These are phyloP conservation scores for Lampropteryx suffumata DNA, from an alignment of 2,888 invertebrate genomes.

Conservation along the genomic window DNA sequence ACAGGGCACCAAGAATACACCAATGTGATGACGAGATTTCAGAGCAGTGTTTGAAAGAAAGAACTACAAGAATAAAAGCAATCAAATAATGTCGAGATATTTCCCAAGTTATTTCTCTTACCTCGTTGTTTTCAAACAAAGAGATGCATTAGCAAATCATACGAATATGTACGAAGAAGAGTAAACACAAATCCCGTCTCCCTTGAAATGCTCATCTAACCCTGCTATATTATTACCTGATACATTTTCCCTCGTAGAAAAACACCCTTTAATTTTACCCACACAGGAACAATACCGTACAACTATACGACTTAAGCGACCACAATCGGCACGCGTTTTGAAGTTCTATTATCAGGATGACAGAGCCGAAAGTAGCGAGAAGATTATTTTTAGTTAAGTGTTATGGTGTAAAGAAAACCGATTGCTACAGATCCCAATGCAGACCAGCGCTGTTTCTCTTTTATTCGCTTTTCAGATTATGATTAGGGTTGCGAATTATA, in stretches of 20 bases:
- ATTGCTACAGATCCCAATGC: slow-evolving; percentile 55
- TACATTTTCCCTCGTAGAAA: slow-evolving; percentile 64
- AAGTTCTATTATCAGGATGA: not conserved
- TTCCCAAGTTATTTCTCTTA: slow-evolving; percentile 21
- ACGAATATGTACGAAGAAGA: slow-evolving; percentile 44
- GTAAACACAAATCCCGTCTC: slow-evolving; percentile 55
- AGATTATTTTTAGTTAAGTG: slow-evolving; percentile 3
- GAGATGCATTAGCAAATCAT: slow-evolving; percentile 40
- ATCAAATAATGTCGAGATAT: not conserved
- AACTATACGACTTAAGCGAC: slow-evolving; percentile 20
- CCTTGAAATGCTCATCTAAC: slow-evolving; percentile 60
- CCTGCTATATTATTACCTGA: slow-evolving; percentile 65
- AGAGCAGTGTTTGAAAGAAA: too few species aligned
- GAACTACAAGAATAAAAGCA: too few species aligned
- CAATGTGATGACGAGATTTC: too few species aligned
- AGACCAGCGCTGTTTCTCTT: slow-evolving; percentile 50
- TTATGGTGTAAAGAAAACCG: slow-evolving; percentile 33
- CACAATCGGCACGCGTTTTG: not conserved
- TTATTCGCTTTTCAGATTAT: slow-evolving; percentile 52
- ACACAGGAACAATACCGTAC: slow-evolving; percentile 35
- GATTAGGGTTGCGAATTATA: slow-evolving; percentile 38
- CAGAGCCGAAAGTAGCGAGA: not conserved
- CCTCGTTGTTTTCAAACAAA: slow-evolving; percentile 45
- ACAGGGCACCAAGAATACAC: too few species aligned
- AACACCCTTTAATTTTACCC: slow-evolving; percentile 68